phyloP scores from a whole-genome alignment of 1,140 invertebrate genomes.

The Hycleus phaleratus region DNA sequence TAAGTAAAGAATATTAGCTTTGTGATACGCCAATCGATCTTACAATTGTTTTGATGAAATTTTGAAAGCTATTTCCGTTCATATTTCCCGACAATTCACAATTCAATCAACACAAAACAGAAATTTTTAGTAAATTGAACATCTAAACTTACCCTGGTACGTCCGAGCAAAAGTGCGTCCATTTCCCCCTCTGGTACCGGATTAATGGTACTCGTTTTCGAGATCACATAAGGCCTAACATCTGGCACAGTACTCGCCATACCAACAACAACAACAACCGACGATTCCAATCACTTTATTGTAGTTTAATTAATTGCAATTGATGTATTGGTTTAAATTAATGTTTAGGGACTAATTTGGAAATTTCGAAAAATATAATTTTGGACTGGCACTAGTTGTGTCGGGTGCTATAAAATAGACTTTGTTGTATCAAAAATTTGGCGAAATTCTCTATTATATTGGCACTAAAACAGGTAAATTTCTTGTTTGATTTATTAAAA shows the following conservation, averaged over 20 bases:
- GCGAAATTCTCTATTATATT: not conserved
- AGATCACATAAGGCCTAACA: slow-evolving; percentile 36
- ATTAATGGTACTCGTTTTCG: slow-evolving; percentile 40
- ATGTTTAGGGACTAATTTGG: too few relatives aligned
- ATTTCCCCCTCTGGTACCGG: slow-evolving; percentile 59
- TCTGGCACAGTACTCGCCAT: slow-evolving; percentile 36
- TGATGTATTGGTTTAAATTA: too few relatives aligned
- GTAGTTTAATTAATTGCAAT: too few relatives aligned
- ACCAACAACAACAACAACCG: too few relatives aligned
- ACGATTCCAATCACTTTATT: too few relatives aligned
- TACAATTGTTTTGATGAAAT: too few relatives aligned
- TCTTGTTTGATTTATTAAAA: not conserved
- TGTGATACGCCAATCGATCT: too few relatives aligned
- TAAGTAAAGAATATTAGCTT: too few relatives aligned
- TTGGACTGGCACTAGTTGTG: slow-evolving; percentile 6
- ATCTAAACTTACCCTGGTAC: slow-evolving; percentile 58
- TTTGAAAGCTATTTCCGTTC: too few relatives aligned
- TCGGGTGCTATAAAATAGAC: not conserved
- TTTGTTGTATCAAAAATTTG: slow-evolving; percentile 9
- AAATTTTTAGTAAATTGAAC: too few relatives aligned
- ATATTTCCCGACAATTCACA: too few relatives aligned
- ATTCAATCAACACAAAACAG: too few relatives aligned
- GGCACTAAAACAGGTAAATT: not conserved
- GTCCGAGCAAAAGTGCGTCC: slow-evolving; percentile 63
- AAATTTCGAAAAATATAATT: not conserved